phyloP scores from a whole-genome alignment of 1,140 invertebrate species.

The Magallana angulata region DNA sequence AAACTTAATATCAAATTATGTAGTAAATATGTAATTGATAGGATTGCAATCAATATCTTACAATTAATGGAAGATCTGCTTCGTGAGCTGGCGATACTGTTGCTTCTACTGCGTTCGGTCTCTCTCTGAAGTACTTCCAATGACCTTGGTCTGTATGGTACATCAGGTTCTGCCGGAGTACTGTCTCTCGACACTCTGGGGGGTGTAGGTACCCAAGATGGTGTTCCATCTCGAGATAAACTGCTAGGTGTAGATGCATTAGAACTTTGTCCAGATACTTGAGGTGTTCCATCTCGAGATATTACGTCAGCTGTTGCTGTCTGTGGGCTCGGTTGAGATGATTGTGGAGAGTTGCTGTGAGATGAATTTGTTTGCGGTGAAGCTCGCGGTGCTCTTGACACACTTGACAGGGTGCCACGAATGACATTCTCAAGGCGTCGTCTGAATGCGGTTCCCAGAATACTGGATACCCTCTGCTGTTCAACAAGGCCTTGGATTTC shows the following conservation, averaged over 20 bases:
- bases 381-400: conserved; percentile 48
- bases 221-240: conserved; percentile 24
- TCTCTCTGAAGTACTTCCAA: not conserved
- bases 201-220: not conserved
- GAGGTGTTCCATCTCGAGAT: conserved; percentile 18
- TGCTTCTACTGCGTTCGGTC: conserved; percentile 39
- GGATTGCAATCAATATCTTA: not conserved
- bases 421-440: conserved; percentile 71
- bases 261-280: conserved; percentile 15
- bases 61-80: not conserved
- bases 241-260: not conserved
- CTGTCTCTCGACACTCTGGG: not conserved
- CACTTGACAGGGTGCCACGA: conserved; percentile 65
- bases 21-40: no score
- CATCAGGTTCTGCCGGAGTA: not conserved
- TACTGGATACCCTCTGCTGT: conserved; percentile 69
- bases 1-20: no score
- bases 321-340: conserved; percentile 40
- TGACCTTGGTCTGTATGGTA: not conserved
- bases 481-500: conserved; percentile 74
- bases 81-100: conserved; percentile 40
- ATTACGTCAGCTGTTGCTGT: not conserved
- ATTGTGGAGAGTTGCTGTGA: conserved; percentile 32
- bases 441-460: conserved; percentile 67
- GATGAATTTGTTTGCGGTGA: conserved; percentile 38